Evolutionary conservation across 2,888 invertebrate species (phyloP).

Genomic region (Athalia rosae): DNA sequence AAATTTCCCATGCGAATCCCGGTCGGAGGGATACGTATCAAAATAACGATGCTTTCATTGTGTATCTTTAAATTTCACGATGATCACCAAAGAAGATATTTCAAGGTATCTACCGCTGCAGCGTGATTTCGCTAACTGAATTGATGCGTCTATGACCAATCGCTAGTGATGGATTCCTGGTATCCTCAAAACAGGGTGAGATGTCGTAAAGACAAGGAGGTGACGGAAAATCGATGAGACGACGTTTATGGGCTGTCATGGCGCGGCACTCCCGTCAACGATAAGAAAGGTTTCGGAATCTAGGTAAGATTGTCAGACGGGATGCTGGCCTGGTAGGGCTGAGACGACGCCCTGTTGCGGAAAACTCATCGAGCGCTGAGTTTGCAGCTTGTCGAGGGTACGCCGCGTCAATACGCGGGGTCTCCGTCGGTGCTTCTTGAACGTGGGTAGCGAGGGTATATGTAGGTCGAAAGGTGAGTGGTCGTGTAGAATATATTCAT

Average conservation of each 20-base stretch:
- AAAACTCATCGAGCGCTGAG: slow-evolving; percentile 46
- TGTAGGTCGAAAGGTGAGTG: background rate
- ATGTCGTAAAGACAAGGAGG: slow-evolving; percentile 72
- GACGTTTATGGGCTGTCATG: background rate
- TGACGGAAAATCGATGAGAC: slow-evolving; percentile 71
- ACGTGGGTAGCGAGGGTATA: background rate
- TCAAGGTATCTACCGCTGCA: no score
- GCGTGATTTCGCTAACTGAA: no score
- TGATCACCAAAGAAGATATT: no score
- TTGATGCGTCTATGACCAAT: slow-evolving; percentile 11
- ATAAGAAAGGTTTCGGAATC: background rate
- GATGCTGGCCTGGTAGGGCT: slow-evolving; percentile 67
- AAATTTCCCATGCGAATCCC: no score
- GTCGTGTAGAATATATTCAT: background rate
- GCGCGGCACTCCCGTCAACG: background rate
- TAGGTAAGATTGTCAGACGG: background rate
- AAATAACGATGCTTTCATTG: no score
- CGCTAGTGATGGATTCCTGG: slow-evolving; percentile 62
- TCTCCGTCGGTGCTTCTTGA: slow-evolving; percentile 1
- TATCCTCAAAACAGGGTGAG: slow-evolving; percentile 70
- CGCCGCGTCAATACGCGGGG: no score
- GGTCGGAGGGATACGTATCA: no score
- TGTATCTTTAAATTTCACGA: no score
- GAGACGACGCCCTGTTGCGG: slow-evolving; percentile 58
- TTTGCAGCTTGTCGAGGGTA: background rate